These are phyloP conservation scores for Polypterus senegalus DNA, from an alignment of 2,113 vertebrate species.

Conservation along the genomic window DNA sequence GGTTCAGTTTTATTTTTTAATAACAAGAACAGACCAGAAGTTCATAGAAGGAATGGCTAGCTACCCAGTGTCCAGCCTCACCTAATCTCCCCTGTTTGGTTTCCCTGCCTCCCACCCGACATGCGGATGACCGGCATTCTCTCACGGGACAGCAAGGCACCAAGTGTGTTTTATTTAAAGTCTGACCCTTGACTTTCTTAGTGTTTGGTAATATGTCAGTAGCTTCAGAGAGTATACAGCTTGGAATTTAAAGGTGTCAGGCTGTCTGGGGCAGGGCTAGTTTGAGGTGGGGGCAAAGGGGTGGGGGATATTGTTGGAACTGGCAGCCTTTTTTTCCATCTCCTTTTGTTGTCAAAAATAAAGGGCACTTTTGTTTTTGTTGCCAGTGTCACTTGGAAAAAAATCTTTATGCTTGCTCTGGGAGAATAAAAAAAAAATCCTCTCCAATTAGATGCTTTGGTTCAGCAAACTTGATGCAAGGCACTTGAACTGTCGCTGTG, in stretches of 20 bases:
- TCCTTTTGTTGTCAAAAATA: too few relatives aligned
- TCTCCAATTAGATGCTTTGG: constrained; percentile 75
- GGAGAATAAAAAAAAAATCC: constrained; percentile 36
- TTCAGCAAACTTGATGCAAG: constrained; percentile 55
- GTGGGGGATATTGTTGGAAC: constrained; percentile 20
- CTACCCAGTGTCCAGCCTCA: too few relatives aligned
- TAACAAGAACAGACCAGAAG: too few relatives aligned
- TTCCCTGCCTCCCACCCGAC: too few relatives aligned
- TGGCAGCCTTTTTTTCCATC: constrained; percentile 14
- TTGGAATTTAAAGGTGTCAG: constrained; percentile 25
- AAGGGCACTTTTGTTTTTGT: constrained; percentile 27
- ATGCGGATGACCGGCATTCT: too few relatives aligned
- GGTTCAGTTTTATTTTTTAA: too few relatives aligned
- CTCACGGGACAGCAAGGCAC: constrained; percentile 12
- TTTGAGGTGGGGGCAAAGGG: not conserved
- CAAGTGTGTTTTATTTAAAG: constrained; percentile 37
- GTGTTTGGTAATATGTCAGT: constrained; percentile 16
- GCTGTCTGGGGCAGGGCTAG: constrained; percentile 13
- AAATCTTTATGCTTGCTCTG: constrained; percentile 35
- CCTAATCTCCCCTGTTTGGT: too few relatives aligned
- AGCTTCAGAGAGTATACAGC: constrained; percentile 9
- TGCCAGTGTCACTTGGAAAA: constrained; percentile 35
- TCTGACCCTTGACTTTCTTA: constrained; percentile 17
- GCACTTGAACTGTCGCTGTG: constrained; percentile 78
- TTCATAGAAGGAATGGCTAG: too few relatives aligned